Percentiles rank a stretch among this genome's conserved stretches.
phyloP scores from a whole-genome alignment of 35 echinoderm and acorn worm species.

The Stichopus chloronotus region DNA sequence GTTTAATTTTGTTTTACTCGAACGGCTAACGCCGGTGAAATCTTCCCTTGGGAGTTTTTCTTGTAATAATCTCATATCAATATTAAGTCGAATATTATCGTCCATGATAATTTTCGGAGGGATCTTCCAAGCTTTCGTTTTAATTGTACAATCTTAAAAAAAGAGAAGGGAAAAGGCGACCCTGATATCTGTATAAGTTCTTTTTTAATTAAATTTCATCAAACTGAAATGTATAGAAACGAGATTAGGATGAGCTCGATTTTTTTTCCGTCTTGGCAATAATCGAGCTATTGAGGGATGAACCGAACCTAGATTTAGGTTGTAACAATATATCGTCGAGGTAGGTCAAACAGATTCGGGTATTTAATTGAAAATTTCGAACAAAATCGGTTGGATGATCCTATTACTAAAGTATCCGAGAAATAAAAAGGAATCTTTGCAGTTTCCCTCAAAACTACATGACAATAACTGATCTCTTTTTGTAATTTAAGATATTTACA shows the following conservation, averaged over 20 bases:
- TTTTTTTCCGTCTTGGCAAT: background rate
- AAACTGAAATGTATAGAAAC: background rate
- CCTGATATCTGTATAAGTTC: background rate
- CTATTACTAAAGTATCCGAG: too few relatives aligned
- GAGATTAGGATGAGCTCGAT: too few relatives aligned
- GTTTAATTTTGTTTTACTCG: background rate
- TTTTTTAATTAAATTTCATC: background rate
- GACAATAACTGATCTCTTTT: too few relatives aligned
- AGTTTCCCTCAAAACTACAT: too few relatives aligned
- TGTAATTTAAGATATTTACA: too few relatives aligned
- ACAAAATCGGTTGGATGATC: too few relatives aligned
- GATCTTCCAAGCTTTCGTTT: background rate
- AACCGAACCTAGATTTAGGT: conserved; percentile 15
- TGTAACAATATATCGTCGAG: background rate
- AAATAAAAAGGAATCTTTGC: too few relatives aligned
- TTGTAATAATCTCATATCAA: conserved; percentile 9
- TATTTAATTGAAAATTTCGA: background rate
- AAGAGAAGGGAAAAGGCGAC: background rate
- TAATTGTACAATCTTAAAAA: background rate
- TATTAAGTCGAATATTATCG: background rate
- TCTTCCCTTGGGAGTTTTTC: background rate
- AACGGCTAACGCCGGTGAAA: background rate
- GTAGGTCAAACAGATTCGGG: background rate
- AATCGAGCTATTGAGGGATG: background rate
- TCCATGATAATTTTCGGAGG: background rate